A percentile compares a stretch with the other conserved stretches of the same genome.
These are phyloP conservation scores for Cistogaster globosa DNA, from an alignment of 2,888 invertebrate genomes.

Conservation along the genomic window DNA sequence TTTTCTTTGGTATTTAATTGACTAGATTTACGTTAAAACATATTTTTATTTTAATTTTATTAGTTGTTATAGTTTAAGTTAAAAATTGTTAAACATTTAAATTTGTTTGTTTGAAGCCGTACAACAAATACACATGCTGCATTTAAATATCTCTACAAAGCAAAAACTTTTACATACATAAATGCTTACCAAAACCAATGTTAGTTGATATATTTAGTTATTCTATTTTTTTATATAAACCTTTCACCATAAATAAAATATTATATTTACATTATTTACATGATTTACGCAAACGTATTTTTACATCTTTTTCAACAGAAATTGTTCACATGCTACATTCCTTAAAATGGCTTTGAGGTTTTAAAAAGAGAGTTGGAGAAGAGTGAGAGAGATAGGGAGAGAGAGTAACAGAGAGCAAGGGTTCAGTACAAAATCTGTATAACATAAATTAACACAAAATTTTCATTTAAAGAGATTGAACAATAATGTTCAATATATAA, in stretches of 20 bases:
- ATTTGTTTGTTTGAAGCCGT: slow-evolving; percentile 38
- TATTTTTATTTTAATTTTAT: slow-evolving; percentile 17
- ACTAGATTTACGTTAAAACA: slow-evolving; percentile 3
- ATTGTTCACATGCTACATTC: slow-evolving; percentile 6
- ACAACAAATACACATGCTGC: slow-evolving; percentile 70
- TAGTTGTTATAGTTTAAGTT: slow-evolving; percentile 40
- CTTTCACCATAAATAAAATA: slow-evolving; percentile 33
- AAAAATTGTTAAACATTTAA: slow-evolving; percentile 19
- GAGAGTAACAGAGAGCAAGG: too few relatives aligned
- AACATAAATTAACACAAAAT: slow-evolving; percentile 52
- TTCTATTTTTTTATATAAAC: background rate
- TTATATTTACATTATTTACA: slow-evolving; percentile 66
- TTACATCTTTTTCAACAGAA: slow-evolving; percentile 11
- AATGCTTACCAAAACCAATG: slow-evolving; percentile 33
- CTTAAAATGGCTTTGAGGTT: slow-evolving; percentile 14
- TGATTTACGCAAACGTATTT: slow-evolving; percentile 9
- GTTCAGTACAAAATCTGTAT: background rate
- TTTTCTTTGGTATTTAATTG: slow-evolving; percentile 42
- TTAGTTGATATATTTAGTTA: slow-evolving; percentile 37
- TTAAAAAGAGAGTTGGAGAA: background rate
- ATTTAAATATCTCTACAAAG: slow-evolving; percentile 29
- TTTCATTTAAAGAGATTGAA: background rate
- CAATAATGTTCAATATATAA: background rate
- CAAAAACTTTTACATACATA: too few relatives aligned
- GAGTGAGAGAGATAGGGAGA: too few relatives aligned